Evolutionary conservation across 1,140 invertebrate species (phyloP).

Genomic region (Theocolax elegans): DNA sequence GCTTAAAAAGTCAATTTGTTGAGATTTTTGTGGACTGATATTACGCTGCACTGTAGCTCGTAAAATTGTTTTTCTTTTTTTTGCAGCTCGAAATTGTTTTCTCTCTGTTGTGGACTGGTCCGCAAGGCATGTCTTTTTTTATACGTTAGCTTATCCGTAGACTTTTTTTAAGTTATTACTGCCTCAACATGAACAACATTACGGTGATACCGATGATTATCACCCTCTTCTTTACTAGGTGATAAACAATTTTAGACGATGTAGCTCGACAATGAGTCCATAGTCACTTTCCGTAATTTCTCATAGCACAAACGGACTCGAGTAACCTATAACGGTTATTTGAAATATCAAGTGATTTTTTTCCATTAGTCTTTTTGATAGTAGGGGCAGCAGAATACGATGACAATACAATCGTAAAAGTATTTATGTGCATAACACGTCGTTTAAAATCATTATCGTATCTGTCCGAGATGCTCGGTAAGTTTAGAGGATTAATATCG

Average conservation of each 20-base stretch:
- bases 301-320: slow-evolving; percentile 37
- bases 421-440: slow-evolving; percentile 37
- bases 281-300: slow-evolving; percentile 40
- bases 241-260: slow-evolving; percentile 28
- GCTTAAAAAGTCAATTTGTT: slow-evolving; percentile 29
- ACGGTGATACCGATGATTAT: slow-evolving; percentile 38
- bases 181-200: slow-evolving; percentile 27
- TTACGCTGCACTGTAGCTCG: slow-evolving; percentile 25
- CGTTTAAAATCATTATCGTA: slow-evolving; percentile 28
- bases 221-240: slow-evolving; percentile 29
- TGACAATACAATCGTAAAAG: slow-evolving; percentile 35
- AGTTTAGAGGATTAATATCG: neutral
- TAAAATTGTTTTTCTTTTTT: slow-evolving; percentile 38
- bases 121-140: slow-evolving; percentile 49
- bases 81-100: slow-evolving; percentile 44
- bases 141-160: slow-evolving; percentile 48
- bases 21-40: slow-evolving; percentile 28
- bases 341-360: slow-evolving; percentile 32
- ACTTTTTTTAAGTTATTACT: slow-evolving; percentile 36
- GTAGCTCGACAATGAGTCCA: slow-evolving; percentile 34
- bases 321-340: slow-evolving; percentile 13
- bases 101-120: slow-evolving; percentile 54
- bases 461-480: slow-evolving; percentile 9
- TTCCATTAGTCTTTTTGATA: slow-evolving; percentile 32
- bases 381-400: slow-evolving; percentile 33